A percentile compares a stretch with the other conserved stretches of the same genome.
phyloP scores from a whole-genome alignment of 1,140 invertebrate genomes.

The Drosophila neocordata region DNA sequence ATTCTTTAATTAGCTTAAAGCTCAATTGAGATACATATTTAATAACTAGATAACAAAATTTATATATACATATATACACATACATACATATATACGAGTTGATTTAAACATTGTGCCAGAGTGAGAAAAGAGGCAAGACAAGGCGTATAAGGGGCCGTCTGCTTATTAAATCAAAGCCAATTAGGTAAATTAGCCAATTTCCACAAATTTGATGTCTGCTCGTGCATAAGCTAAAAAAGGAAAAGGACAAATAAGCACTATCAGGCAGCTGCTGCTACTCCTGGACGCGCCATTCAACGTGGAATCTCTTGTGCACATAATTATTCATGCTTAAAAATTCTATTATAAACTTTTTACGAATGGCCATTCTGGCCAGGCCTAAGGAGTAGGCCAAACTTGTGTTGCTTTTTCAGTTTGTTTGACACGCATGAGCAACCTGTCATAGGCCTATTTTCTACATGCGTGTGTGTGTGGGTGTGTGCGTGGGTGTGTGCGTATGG shows the following conservation, averaged over 20 bases:
- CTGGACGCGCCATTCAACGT: slow-evolving; percentile 4
- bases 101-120: too few species aligned
- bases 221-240: slow-evolving; percentile 56
- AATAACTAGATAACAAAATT: too few species aligned
- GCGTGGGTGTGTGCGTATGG: slow-evolving; percentile 1
- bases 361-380: slow-evolving; percentile 26
- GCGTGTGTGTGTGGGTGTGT: neutral
- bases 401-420: slow-evolving; percentile 30
- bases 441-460: slow-evolving; percentile 18
- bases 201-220: slow-evolving; percentile 49
- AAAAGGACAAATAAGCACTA: slow-evolving; percentile 16
- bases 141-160: slow-evolving; percentile 16
- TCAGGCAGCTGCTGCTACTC: neutral
- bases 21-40: too few species aligned
- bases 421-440: slow-evolving; percentile 55
- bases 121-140: too few species aligned
- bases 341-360: slow-evolving; percentile 66
- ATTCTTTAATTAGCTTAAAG: too few species aligned
- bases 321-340: slow-evolving; percentile 75
- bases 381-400: neutral
- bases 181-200: slow-evolving; percentile 66
- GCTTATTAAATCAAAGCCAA: slow-evolving; percentile 71
- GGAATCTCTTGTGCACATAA: slow-evolving; percentile 57
- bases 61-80: too few species aligned
- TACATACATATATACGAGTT: too few species aligned